Evolutionary conservation across 2,113 vertebrate species (phyloP), one percentile per base, ranked within the genome.

Genomic region (Anhinga anhinga): DNA sequence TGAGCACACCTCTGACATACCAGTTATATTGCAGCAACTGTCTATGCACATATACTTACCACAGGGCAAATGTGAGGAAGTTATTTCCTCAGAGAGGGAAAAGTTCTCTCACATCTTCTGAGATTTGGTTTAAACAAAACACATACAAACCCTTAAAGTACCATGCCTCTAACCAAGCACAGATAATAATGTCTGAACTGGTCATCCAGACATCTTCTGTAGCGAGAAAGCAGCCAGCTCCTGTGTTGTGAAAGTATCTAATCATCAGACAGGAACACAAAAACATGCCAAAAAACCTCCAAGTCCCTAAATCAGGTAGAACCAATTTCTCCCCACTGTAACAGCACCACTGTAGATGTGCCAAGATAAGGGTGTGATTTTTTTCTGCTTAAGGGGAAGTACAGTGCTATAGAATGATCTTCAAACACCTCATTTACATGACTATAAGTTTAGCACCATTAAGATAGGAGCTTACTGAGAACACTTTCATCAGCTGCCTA

Each of bases 281-380:
- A 80, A 61, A 47, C 8, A 23, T 0, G 0, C 25, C 20, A 38
- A 87, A 44, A n/a, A 11, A 0, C 0, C 44, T 44, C 17, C 14
- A 45, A 15, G 34, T 26, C 66, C 10, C 4, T 52, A 62, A 62
- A 47, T 36, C n/a, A 14, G 25, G 26, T 26, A 81, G 11, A 5
- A 0, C 20, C 2, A 3, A 21, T 45, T 63, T 88, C 44, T 71
- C 50, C 65, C 63, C 23, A 8, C 19, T 62, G 62, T 45, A 45
- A 45, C 44, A 84, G 77, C 22, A 17, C 15, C 42, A 18, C 25
- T 50, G 21, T 3, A 45, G 56, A 70, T 47, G 26, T 47, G 23
- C n/a, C 44, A 70, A 27, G 40, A 34, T 32, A 82, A 53, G 3
- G 32, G 42, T 74, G 50, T 4, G 29, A 78, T 71, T 17, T 40